Evolutionary conservation across 2,113 vertebrate species (phyloP).

Genomic region (Actinemys pallida): DNA sequence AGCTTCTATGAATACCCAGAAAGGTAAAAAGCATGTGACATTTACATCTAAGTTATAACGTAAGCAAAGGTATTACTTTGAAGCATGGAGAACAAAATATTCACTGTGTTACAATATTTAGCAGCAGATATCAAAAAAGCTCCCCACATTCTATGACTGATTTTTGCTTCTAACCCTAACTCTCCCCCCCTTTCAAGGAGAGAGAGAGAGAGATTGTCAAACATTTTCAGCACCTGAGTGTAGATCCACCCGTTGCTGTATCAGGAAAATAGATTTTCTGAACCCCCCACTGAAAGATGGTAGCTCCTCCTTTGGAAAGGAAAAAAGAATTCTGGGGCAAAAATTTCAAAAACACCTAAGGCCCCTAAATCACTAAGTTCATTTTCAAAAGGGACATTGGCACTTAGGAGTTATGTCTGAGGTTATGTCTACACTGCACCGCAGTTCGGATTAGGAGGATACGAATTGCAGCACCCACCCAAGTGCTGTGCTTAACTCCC

Average conservation of each 20-base stretch:
- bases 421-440: not conserved
- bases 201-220: not conserved
- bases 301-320: not conserved
- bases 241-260: not conserved
- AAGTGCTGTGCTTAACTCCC: not conserved
- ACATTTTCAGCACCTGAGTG: not conserved
- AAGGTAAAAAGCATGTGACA: not conserved
- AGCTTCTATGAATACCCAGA: not conserved
- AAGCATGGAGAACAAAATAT: slow-evolving; percentile 20
- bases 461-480: no score
- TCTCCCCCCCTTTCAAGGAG: not conserved
- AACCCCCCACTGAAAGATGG: not conserved
- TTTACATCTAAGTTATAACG: not conserved
- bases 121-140: not conserved
- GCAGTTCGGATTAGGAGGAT: not conserved
- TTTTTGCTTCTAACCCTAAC: not conserved
- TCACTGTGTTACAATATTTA: not conserved
- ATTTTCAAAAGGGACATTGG: not conserved
- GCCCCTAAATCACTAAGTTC: no score
- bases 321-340: not conserved
- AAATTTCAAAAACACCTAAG: no score
- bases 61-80: not conserved
- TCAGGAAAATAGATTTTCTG: not conserved
- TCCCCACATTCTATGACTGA: not conserved
- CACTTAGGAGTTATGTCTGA: not conserved